Conservation (phyloP, 2,113 vertebrate genomes). For the Macquaria australasica region DNA sequence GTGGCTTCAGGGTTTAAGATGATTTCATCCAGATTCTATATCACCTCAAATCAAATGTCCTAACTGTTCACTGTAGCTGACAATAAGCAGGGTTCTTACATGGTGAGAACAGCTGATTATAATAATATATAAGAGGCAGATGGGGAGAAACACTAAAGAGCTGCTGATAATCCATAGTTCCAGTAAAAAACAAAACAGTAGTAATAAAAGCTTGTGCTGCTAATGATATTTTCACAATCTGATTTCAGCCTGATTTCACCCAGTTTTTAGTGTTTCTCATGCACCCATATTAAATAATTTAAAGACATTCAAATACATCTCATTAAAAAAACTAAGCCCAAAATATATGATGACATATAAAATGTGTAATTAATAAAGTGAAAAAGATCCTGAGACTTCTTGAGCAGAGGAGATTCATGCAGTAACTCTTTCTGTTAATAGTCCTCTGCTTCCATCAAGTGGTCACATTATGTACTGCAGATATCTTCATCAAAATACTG, state of each 20-base stretch:
- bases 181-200: neutral
- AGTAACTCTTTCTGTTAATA: neutral
- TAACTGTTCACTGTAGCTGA: neutral
- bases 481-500: neutral
- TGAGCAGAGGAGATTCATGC: neutral
- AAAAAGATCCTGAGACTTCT: neutral
- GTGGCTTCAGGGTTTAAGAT: neutral
- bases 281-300: neutral
- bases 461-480: conserved; percentile 40
- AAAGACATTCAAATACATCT: neutral
- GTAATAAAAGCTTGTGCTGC: neutral
- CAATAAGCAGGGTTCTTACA: neutral
- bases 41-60: no score
- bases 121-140: neutral
- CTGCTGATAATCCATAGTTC: neutral
- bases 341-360: neutral
- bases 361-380: neutral
- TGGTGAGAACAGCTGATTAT: neutral
- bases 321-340: neutral
- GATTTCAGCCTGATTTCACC: neutral
- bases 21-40: neutral
- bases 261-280: neutral
- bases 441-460: conserved; percentile 56
- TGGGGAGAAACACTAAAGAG: neutral
- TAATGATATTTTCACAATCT: neutral